Conservation (phyloP, 1,140 invertebrate species). For the Procambarus virginalis region DNA sequence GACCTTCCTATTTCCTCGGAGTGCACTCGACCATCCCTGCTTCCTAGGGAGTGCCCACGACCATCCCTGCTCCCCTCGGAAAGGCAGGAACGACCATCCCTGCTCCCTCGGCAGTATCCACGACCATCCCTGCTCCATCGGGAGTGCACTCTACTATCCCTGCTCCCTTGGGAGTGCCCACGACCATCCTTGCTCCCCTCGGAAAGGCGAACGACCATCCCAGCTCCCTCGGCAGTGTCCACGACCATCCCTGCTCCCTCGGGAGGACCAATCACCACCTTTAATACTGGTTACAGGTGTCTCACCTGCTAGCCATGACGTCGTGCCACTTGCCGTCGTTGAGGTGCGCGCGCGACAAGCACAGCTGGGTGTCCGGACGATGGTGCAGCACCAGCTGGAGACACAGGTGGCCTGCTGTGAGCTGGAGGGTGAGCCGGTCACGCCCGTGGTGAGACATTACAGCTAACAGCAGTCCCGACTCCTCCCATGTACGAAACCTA, state of each 20-base stretch:
- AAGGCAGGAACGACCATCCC: too few relatives aligned
- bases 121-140: too few relatives aligned
- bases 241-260: too few relatives aligned
- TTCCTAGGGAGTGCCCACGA: too few relatives aligned
- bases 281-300: neutral
- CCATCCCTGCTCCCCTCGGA: too few relatives aligned
- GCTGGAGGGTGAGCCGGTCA: conserved; percentile 11
- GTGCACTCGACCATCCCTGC: too few relatives aligned
- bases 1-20: too few relatives aligned
- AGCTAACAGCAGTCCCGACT: conserved; percentile 32
- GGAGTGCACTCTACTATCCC: too few relatives aligned
- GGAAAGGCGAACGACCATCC: neutral
- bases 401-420: conserved; percentile 34
- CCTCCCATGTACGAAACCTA: conserved; percentile 55
- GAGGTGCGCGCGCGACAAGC: conserved; percentile 28
- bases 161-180: too few relatives aligned
- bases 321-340: conserved; percentile 46
- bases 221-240: too few relatives aligned
- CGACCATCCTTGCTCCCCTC: too few relatives aligned
- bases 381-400: conserved; percentile 39
- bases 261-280: neutral
- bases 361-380: neutral
- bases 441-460: conserved; percentile 52
- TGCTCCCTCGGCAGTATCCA: too few relatives aligned
- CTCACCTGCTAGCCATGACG: conserved; percentile 40